Evolutionary conservation across 2,888 invertebrate species (phyloP).

Genomic region (Chironomus riparius): DNA sequence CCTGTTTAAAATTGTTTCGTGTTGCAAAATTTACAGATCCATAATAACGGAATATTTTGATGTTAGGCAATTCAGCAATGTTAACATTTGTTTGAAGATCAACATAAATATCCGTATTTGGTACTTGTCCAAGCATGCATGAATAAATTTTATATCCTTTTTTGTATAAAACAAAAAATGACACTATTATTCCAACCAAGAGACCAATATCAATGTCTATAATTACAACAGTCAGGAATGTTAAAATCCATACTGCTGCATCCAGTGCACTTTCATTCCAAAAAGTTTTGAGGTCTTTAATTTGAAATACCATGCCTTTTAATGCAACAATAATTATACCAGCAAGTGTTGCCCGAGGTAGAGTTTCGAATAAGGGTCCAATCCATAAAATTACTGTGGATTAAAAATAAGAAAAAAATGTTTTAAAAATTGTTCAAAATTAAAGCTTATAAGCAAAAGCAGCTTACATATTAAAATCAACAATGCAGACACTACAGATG

Average conservation of each 20-base stretch:
- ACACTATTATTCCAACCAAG: constrained; percentile 54
- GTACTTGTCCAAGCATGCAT: constrained; percentile 53
- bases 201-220: constrained; percentile 70
- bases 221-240: constrained; percentile 60
- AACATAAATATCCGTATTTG: constrained; percentile 56
- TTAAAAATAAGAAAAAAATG: neutral
- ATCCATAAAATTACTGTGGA: constrained; percentile 62
- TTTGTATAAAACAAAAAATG: constrained; percentile 57
- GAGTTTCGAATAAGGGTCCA: constrained; percentile 68
- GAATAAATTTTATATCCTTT: constrained; percentile 54
- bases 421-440: neutral
- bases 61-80: constrained; percentile 52
- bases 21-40: constrained; percentile 62
- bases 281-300: constrained; percentile 54
- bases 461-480: constrained; percentile 49
- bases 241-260: constrained; percentile 60
- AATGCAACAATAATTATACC: constrained; percentile 64
- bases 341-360: constrained; percentile 62
- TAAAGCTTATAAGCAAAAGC: neutral
- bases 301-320: constrained; percentile 68
- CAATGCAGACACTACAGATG: constrained; percentile 65
- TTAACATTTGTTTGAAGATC: constrained; percentile 53
- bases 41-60: constrained; percentile 59
- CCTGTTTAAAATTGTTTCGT: constrained; percentile 47
- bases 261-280: constrained; percentile 61